phyloP scores from a whole-genome alignment of 2,888 invertebrate species.

The Apamea epomidion region DNA sequence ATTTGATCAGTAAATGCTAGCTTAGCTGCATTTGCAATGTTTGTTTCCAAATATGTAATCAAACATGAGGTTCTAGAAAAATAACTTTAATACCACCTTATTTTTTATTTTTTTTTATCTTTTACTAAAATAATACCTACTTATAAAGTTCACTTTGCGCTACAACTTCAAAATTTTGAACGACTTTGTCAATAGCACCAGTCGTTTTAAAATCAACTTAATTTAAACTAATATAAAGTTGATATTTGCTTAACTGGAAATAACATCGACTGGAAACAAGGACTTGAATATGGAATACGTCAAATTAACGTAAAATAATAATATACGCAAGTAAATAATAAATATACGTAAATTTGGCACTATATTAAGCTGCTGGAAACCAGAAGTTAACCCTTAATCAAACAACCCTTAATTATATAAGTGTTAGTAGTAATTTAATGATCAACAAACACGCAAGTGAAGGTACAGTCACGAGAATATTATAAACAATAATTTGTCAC shows the following conservation, averaged over 20 bases:
- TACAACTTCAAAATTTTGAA: not conserved
- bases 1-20: not conserved
- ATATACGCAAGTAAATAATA: too few species aligned
- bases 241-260: not conserved
- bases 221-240: too few species aligned
- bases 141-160: not conserved
- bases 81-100: not conserved
- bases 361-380: not conserved
- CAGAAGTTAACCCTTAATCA: conserved; percentile 43
- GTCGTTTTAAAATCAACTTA: too few species aligned
- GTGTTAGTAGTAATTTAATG: conserved; percentile 41
- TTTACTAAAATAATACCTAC: not conserved
- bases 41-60: not conserved
- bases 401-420: conserved; percentile 39
- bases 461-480: conserved; percentile 6
- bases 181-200: too few species aligned
- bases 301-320: too few species aligned
- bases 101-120: too few species aligned
- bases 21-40: not conserved
- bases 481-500: conserved; percentile 45
- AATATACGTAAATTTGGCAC: too few species aligned
- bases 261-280: not conserved
- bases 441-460: conserved; percentile 38
- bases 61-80: not conserved
- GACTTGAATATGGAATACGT: not conserved